Evolutionary conservation across 2,888 invertebrate species (phyloP).

Genomic region (Schizaphis graminum): DNA sequence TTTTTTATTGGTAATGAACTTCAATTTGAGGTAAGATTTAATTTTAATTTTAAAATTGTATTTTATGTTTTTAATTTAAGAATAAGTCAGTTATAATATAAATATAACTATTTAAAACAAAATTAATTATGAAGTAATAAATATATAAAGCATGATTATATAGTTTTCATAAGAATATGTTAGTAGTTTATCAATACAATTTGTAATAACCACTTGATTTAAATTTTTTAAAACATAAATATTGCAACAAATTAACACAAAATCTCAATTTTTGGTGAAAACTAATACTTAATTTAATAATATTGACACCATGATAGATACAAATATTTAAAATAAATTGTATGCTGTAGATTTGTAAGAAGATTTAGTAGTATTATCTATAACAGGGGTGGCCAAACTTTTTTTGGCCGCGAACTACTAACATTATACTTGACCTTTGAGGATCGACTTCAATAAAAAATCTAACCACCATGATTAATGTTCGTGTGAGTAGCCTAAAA

Average conservation of each 20-base stretch:
- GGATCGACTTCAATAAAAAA: no score
- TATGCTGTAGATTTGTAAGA: no score
- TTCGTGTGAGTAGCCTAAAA: no score
- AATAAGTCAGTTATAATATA: background rate
- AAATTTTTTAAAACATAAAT: background rate
- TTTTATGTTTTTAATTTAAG: background rate
- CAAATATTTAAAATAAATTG: no score
- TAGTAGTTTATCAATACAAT: background rate
- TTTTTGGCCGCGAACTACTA: no score
- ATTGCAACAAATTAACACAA: background rate
- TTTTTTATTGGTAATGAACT: slow-evolving; percentile 82
- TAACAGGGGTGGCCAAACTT: no score
- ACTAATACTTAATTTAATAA: background rate
- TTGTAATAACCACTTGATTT: background rate
- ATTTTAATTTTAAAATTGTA: background rate
- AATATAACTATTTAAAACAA: background rate
- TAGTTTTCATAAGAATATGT: background rate
- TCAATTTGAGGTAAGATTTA: slow-evolving; percentile 58
- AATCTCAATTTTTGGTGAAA: background rate
- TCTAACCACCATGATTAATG: no score
- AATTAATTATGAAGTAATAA: background rate
- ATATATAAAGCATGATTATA: background rate
- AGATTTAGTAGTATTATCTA: no score
- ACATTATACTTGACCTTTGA: no score
- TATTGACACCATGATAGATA: background rate